Evolutionary conservation across 2,113 vertebrate genomes (phyloP), one percentile per base, ranked within the genome.

Genomic region (Holacanthus passer): DNA sequence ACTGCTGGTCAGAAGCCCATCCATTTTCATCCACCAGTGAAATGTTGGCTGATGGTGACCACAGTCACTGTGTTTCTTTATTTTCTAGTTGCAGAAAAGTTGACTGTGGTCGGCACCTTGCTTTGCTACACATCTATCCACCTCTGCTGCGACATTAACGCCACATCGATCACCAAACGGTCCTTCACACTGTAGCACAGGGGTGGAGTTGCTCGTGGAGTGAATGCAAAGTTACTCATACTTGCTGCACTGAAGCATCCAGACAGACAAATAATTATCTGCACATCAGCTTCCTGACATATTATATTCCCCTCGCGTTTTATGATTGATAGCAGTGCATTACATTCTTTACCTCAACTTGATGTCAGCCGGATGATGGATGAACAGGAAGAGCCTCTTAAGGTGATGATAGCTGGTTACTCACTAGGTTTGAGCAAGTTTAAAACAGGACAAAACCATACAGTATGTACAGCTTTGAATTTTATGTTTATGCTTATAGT

Each of bases 241-340:
- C 29, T 52, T 67, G 65, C 79, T 68, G 84, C 73, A 77, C 84
- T 79, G 84, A 88, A 91, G 81, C 86, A 86, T 83, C 81, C 60
- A 53, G 6, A 65, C 41, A 32, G 48, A 78, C 47, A 29, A 67
- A 66, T 43, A 17, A 43, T 60, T 7, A 62, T 60, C 13, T 24
- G 13, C 69, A 11, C 59, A 31, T 74, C 32, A 68, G 14, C 53
- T n/a, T 50, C 8, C 43, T 77, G 31, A 73, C 70, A 67, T 45
- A 3, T 66, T 66, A 8, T 32, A 20, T 77, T 71, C 22, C 45
- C 65, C 68, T 4, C 0, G 17, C 41, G 20, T 71, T 62, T 31
- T 37, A 39, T 52, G 68, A 84, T 52, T 78, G 52, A 79, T 35
- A 10, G 47, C 17, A 5, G 8, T 1, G 29, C 9, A 20, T 35